Conservation (phyloP, 2,888 invertebrate genomes). For the Pocota personata region DNA sequence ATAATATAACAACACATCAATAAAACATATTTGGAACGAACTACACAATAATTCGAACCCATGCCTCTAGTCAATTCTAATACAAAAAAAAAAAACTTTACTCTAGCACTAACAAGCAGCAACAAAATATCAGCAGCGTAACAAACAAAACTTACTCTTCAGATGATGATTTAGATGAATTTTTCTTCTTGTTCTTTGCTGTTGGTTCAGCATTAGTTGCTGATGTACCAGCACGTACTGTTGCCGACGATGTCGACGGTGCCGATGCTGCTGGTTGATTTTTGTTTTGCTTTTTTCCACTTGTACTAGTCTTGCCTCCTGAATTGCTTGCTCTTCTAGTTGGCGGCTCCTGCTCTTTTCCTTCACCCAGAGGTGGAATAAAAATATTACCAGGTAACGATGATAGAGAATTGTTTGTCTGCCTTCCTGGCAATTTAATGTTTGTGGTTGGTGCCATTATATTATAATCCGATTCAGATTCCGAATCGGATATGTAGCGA, state of each 20-base stretch:
- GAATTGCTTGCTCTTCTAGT: conserved; percentile 47
- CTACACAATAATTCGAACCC: background rate
- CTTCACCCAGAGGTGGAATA: conserved; percentile 83
- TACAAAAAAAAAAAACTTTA: background rate
- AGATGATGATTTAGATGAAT: conserved; percentile 63
- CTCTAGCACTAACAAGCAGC: background rate
- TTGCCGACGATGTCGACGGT: conserved; percentile 51
- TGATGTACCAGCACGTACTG: conserved; percentile 50
- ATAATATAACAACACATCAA: background rate
- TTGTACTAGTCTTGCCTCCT: conserved; percentile 38
- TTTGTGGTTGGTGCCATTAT: conserved; percentile 82
- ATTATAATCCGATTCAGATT: conserved; percentile 63
- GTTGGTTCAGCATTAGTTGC: conserved; percentile 30
- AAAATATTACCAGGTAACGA: conserved; percentile 93
- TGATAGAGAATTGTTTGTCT: conserved; percentile 93
- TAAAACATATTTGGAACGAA: background rate
- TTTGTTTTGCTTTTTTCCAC: conserved; percentile 57
- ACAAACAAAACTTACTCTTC: conserved; percentile 64
- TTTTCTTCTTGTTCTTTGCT: conserved; percentile 58
- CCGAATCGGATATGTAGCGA: conserved; percentile 64
- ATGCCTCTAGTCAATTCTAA: background rate
- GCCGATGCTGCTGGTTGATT: conserved; percentile 46
- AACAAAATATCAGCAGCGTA: conserved; percentile 1
- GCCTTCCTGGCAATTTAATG: conserved; percentile 86
- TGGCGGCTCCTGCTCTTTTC: conserved; percentile 65